A percentile compares a stretch with the other conserved stretches of the same genome.
These are phyloP conservation scores for Geococcyx californianus DNA, from an alignment of 2,113 vertebrate genomes.

Conservation along the genomic window DNA sequence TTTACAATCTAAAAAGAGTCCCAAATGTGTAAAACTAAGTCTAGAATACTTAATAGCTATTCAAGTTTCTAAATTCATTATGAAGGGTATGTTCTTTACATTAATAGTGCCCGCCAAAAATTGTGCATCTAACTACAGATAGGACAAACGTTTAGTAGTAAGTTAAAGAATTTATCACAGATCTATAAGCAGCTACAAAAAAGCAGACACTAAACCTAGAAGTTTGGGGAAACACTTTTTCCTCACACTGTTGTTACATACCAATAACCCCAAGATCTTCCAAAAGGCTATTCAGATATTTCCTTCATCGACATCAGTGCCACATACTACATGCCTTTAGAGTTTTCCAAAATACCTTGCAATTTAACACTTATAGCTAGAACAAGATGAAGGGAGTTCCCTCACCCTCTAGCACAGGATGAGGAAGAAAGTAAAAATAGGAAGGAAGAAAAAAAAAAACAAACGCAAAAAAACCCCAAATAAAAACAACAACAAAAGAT, in stretches of 20 bases:
- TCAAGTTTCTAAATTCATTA: slow-evolving; percentile 70
- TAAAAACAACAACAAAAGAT: background rate
- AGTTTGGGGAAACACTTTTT: slow-evolving; percentile 22
- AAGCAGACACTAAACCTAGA: slow-evolving; percentile 43
- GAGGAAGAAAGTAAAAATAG: background rate
- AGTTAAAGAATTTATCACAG: slow-evolving; percentile 63
- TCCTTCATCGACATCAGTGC: background rate
- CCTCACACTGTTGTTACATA: background rate
- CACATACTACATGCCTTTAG: background rate
- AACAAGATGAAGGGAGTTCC: background rate
- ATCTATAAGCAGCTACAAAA: slow-evolving; percentile 49
- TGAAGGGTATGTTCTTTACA: slow-evolving; percentile 38
- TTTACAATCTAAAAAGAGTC: slow-evolving; percentile 66
- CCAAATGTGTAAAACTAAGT: slow-evolving; percentile 63
- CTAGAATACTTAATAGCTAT: slow-evolving; percentile 45
- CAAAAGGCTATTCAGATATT: background rate
- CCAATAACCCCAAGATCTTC: background rate
- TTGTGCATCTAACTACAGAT: slow-evolving; percentile 51
- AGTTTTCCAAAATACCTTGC: slow-evolving; percentile 7
- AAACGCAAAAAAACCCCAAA: too few species aligned
- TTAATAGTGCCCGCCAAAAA: slow-evolving; percentile 43
- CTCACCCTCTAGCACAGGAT: background rate
- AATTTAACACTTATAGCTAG: slow-evolving; percentile 8
- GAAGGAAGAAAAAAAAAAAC: background rate
- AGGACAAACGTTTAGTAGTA: slow-evolving; percentile 20